These are phyloP conservation scores for Pangasius djambal DNA, from an alignment of 2,797 vertebrate species.

Conservation along the genomic window DNA sequence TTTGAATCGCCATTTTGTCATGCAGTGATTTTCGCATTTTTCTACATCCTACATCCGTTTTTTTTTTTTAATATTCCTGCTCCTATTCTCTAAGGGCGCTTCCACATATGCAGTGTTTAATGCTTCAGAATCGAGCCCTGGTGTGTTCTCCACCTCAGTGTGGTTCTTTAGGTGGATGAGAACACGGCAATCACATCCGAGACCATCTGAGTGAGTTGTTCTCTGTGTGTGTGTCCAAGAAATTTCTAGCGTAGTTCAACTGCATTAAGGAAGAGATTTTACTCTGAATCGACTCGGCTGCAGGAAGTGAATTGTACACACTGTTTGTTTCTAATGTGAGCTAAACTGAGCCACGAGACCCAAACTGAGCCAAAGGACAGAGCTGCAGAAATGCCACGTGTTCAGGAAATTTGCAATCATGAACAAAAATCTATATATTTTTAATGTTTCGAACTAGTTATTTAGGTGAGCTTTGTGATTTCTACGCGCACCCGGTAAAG, in stretches of 20 bases:
- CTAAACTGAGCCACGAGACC: neutral
- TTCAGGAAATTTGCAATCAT: neutral
- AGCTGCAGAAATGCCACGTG: too few relatives aligned
- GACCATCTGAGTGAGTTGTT: too few relatives aligned
- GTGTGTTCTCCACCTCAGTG: neutral
- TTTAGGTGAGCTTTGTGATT: neutral
- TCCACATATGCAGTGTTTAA: neutral
- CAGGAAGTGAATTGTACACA: neutral
- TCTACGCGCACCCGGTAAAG: neutral
- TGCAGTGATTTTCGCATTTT: neutral
- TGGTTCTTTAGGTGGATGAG: neutral
- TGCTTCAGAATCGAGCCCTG: neutral
- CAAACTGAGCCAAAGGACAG: neutral
- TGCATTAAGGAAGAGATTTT: too few relatives aligned
- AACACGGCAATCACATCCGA: neutral
- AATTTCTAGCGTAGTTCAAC: too few relatives aligned
- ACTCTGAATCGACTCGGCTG: neutral
- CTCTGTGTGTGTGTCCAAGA: neutral
- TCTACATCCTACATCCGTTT: neutral
- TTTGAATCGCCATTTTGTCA: neutral
- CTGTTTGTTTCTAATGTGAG: neutral
- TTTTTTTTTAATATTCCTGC: neutral
- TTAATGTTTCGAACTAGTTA: too few relatives aligned
- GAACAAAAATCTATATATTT: neutral
- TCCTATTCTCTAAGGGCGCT: neutral